These are phyloP conservation scores for Drosophila nasuta DNA, from an alignment of 1,140 invertebrate species.

Conservation along the genomic window DNA sequence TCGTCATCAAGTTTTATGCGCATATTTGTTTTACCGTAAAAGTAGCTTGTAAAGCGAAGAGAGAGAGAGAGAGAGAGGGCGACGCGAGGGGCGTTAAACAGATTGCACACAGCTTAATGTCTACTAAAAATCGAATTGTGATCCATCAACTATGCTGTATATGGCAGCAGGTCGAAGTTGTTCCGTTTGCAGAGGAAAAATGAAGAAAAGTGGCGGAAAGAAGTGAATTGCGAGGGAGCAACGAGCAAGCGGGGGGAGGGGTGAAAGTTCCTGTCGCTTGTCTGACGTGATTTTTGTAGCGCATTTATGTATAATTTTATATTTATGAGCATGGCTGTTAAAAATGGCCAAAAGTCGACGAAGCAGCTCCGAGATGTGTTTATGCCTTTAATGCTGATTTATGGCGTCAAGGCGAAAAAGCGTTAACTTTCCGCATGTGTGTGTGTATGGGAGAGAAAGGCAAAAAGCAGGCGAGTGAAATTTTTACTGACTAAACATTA, in stretches of 20 bases:
- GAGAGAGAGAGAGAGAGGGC: not conserved
- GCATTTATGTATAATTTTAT: conserved; percentile 83
- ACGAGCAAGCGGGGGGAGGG: not conserved
- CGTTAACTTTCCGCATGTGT: conserved; percentile 31
- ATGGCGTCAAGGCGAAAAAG: conserved; percentile 46
- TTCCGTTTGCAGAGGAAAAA: conserved; percentile 1
- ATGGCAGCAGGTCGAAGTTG: conserved; percentile 55
- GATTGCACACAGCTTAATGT: conserved; percentile 79
- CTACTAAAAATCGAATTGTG: conserved; percentile 82
- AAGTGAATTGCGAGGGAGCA: not conserved
- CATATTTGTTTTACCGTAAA: conserved; percentile 65
- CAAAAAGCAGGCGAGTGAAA: conserved; percentile 28
- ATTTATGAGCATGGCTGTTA: conserved; percentile 78
- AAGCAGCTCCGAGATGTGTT: conserved; percentile 55
- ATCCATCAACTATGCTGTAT: conserved; percentile 77
- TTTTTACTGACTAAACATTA: conserved; percentile 63
- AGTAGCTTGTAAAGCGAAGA: conserved; percentile 28
- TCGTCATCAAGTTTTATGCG: conserved; percentile 63
- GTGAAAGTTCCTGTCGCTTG: conserved; percentile 34
- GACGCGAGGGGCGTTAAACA: conserved; percentile 58
- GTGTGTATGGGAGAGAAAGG: not conserved
- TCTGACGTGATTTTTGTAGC: conserved; percentile 76
- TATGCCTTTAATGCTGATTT: conserved; percentile 78
- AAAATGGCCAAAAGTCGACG: conserved; percentile 49
- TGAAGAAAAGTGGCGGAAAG: not conserved